Evolutionary conservation across 2,888 invertebrate species (phyloP).

Genomic region (Dorcus parallelipipedus): DNA sequence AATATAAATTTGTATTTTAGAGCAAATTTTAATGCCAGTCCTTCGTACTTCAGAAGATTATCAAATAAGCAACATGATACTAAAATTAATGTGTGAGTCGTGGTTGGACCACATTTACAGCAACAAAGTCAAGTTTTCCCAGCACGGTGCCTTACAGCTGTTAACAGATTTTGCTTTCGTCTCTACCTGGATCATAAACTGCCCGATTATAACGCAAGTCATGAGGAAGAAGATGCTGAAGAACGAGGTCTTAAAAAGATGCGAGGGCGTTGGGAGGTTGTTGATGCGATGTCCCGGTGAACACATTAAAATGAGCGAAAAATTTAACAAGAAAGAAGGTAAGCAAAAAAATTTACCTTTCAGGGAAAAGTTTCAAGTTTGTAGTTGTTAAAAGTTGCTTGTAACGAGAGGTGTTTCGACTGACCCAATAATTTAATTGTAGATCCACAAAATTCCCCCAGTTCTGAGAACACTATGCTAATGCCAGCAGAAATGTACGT

Average conservation of each 20-base stretch:
- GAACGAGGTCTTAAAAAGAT: slow-evolving; percentile 67
- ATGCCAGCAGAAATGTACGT: slow-evolving; percentile 93
- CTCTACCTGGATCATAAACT: slow-evolving; percentile 69
- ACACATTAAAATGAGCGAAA: slow-evolving; percentile 68
- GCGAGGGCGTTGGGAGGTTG: slow-evolving; percentile 81
- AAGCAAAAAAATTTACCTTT: not conserved
- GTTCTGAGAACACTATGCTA: slow-evolving; percentile 52
- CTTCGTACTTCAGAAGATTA: slow-evolving; percentile 71
- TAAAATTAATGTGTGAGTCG: slow-evolving; percentile 80
- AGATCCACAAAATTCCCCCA: slow-evolving; percentile 48
- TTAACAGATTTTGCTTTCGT: slow-evolving; percentile 80
- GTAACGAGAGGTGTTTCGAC: too few relatives aligned
- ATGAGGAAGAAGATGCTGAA: slow-evolving; percentile 57
- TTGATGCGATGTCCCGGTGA: slow-evolving; percentile 79
- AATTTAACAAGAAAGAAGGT: slow-evolving; percentile 28
- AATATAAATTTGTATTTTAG: slow-evolving; percentile 44
- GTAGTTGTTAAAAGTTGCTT: too few relatives aligned
- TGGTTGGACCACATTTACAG: slow-evolving; percentile 85
- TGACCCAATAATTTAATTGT: slow-evolving; percentile 26
- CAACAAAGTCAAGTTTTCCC: slow-evolving; percentile 77
- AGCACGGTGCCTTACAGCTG: slow-evolving; percentile 74
- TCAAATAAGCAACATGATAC: slow-evolving; percentile 69
- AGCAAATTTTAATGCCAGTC: slow-evolving; percentile 74
- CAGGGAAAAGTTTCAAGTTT: too few relatives aligned
- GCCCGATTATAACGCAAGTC: slow-evolving; percentile 54